Conservation (phyloP, 2,888 invertebrate genomes). For the Rapana venosa region DNA sequence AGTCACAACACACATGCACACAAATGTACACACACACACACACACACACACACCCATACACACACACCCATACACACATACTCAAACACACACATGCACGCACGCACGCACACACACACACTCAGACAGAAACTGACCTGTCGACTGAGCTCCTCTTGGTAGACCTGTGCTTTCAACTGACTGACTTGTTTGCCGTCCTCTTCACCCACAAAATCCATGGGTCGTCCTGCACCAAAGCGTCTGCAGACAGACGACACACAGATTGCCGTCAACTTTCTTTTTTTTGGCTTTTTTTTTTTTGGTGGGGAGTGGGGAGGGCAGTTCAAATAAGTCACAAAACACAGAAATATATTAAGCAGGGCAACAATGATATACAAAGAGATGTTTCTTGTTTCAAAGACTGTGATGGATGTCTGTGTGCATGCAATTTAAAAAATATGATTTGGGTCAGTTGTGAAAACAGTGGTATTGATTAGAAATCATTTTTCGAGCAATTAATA, state of each 20-base stretch:
- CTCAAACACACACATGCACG: slow-evolving; percentile 9
- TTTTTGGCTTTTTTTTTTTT: no score
- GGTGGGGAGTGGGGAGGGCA: no score
- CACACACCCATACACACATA: neutral
- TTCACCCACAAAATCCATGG: slow-evolving; percentile 58
- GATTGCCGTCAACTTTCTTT: no score
- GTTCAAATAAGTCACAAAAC: no score
- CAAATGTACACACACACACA: neutral
- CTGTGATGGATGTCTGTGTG: no score
- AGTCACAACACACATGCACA: neutral
- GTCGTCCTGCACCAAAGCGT: neutral
- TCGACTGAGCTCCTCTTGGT: slow-evolving; percentile 71
- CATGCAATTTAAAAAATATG: no score
- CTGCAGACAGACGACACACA: neutral
- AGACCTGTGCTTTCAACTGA: slow-evolving; percentile 54
- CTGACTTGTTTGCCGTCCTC: slow-evolving; percentile 60
- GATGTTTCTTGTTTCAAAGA: no score
- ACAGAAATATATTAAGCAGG: no score
- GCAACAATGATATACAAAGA: no score
- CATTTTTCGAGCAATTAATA: no score
- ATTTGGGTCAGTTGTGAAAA: no score
- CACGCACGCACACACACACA: neutral
- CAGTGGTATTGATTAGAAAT: no score
- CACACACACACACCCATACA: neutral
- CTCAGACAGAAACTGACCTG: slow-evolving; percentile 55